Conservation (phyloP, 2,888 invertebrate species). For the Tetragnatha montana region DNA sequence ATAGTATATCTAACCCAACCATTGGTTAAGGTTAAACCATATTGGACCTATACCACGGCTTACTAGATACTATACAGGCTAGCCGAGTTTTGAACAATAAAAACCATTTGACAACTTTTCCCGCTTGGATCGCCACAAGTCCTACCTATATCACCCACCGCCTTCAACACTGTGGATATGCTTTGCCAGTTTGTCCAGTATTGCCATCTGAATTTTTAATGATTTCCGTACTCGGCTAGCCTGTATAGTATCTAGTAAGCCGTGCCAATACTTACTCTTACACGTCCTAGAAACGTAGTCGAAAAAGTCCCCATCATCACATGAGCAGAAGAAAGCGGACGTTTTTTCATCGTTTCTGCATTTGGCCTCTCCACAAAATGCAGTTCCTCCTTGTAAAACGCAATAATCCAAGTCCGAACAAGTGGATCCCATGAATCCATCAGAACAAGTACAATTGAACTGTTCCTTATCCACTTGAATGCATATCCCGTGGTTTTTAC, state of each 20-base stretch:
- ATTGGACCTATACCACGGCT: too few relatives aligned
- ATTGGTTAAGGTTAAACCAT: not conserved
- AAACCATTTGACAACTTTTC: too few relatives aligned
- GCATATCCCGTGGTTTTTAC: conserved; percentile 41
- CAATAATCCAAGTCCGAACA: conserved; percentile 26
- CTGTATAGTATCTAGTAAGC: too few relatives aligned
- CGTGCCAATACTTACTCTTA: conserved; percentile 46
- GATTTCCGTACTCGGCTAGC: too few relatives aligned
- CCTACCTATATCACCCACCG: too few relatives aligned
- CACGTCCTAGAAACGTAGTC: conserved; percentile 28
- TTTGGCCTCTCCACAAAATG: conserved; percentile 13
- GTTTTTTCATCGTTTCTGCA: conserved; percentile 4
- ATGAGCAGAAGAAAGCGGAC: conserved; percentile 19
- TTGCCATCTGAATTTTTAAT: too few relatives aligned
- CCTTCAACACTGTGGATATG: too few relatives aligned
- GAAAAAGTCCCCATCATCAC: conserved; percentile 28
- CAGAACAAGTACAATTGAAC: conserved; percentile 40
- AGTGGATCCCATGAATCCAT: conserved; percentile 2
- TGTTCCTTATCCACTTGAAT: not conserved
- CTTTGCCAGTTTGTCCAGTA: too few relatives aligned
- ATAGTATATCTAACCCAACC: not conserved
- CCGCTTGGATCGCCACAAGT: too few relatives aligned
- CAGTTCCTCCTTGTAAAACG: conserved; percentile 36
- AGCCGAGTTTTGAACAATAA: too few relatives aligned
- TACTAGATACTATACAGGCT: too few relatives aligned